Evolutionary conservation across 2,888 invertebrate species (phyloP), one percentile per base, ranked within the genome.

Genomic region (Sialis lutaria): DNA sequence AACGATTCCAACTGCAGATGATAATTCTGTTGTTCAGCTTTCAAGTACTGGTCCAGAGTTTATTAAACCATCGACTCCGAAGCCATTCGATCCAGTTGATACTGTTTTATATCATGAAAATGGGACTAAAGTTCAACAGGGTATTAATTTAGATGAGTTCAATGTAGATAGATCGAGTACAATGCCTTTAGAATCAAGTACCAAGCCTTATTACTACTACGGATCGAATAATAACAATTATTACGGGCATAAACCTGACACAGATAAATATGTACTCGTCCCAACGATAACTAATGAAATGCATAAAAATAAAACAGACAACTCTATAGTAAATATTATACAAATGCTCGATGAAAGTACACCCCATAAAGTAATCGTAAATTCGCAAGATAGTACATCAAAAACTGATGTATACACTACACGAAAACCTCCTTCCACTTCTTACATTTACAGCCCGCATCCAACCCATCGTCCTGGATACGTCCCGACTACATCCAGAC

Each of bases 101-200:
- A 76, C 82, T 0, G 69, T 78, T 46, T 57, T 82, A 0, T 61
- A 78, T 2, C 72, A 77, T 52, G 60, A 63, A 48, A 72, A 74
- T 54, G 76, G 75, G 44, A 67, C 73, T 13, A 65, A 72, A 33
- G 74, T 73, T 1, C 67, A 69, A 50, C 72, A 72, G 50, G 64
- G 60, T 12, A 64, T 65, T 39, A 57, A 57, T 49, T 56, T 61
- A 1, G 58, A 56, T 35, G 63, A 64, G 44, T 63, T 65, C 51
- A 56, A 53, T 37, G 62, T 63, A 1, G 44, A 56, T 1, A 53
- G 54, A 34, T 40, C 47, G 50, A 47, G 55, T 51, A 51, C 51
- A 31, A 37, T 9, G 12, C 37, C 30, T 10, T 31, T 45, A 22
- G 47, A 47, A 35, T 34, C 47, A 1, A 47, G 47, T 31, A 47